Conservation (phyloP, 2,888 invertebrate species). For the Mimachlamys varia region DNA sequence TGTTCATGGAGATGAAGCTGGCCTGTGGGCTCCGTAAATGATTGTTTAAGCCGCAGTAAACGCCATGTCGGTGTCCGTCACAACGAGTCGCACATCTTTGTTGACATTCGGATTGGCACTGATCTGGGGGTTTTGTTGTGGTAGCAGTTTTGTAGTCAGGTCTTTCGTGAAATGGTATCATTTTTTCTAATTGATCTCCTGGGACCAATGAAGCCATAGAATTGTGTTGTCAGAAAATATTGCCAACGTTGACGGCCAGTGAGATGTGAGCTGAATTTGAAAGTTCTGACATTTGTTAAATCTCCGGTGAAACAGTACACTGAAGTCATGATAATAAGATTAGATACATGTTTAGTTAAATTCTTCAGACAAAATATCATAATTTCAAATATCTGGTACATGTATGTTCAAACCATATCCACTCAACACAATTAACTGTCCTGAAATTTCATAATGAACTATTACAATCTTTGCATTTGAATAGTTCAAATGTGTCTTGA, state of each 20-base stretch:
- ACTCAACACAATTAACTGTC: too few relatives aligned
- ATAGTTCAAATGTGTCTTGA: too few relatives aligned
- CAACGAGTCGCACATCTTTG: not conserved
- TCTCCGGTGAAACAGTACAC: not conserved
- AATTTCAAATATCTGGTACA: too few relatives aligned
- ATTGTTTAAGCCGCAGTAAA: not conserved
- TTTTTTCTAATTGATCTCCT: not conserved
- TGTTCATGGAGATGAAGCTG: not conserved
- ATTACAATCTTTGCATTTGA: too few relatives aligned
- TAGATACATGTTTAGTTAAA: not conserved
- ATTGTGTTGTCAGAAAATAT: not conserved
- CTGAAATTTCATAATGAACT: too few relatives aligned
- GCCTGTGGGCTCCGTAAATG: not conserved
- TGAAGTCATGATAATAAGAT: not conserved
- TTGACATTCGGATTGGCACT: not conserved
- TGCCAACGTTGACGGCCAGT: not conserved
- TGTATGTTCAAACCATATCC: too few relatives aligned
- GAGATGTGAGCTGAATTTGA: not conserved
- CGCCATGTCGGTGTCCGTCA: not conserved
- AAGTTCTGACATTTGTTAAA: not conserved
- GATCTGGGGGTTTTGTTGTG: not conserved
- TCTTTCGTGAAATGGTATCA: not conserved
- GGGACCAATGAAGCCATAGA: not conserved
- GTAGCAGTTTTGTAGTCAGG: not conserved
- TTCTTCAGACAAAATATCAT: too few relatives aligned